Conservation (phyloP, 2,797 vertebrate species). For the Chaetophractus vellerosus region DNA sequence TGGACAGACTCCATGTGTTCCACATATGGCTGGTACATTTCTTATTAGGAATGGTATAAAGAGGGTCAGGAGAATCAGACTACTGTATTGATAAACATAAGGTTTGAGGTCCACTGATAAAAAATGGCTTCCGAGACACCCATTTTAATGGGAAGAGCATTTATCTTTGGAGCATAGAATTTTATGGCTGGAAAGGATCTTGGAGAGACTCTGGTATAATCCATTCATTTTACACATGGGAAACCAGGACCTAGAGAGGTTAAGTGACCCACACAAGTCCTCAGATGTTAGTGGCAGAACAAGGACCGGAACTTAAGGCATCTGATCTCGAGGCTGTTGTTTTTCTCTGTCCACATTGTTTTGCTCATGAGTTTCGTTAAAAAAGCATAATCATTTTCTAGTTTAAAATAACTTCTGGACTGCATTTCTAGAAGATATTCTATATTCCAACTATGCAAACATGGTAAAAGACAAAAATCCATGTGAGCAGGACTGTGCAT, state of each 20-base stretch:
- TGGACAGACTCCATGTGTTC: constrained; percentile 88
- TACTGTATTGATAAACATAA: constrained; percentile 86
- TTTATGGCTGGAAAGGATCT: constrained; percentile 64
- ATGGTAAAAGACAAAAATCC: constrained; percentile 37
- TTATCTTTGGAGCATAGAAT: constrained; percentile 70
- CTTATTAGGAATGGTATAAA: constrained; percentile 87
- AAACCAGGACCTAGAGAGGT: constrained; percentile 2
- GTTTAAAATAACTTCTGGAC: constrained; percentile 61
- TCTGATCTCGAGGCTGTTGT: constrained; percentile 4
- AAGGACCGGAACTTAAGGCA: constrained; percentile 8
- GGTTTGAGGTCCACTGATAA: constrained; percentile 74
- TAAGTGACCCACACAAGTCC: constrained; percentile 38
- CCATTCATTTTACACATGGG: constrained; percentile 32
- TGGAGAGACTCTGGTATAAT: constrained; percentile 36
- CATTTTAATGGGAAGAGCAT: constrained; percentile 68
- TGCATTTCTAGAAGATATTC: constrained; percentile 23
- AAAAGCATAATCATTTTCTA: constrained; percentile 39
- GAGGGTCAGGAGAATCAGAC: constrained; percentile 74
- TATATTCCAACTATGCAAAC: constrained; percentile 1
- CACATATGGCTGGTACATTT: constrained; percentile 89
- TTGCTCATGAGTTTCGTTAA: constrained; percentile 39
- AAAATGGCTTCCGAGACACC: constrained; percentile 74
- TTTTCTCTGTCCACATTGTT: not conserved
- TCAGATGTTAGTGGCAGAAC: constrained; percentile 14
- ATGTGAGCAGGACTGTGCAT: not conserved